A percentile compares a stretch with the other conserved stretches of the same genome.
phyloP scores from a whole-genome alignment of 1,140 invertebrate species.

The Stegodyphus mimosarum region DNA sequence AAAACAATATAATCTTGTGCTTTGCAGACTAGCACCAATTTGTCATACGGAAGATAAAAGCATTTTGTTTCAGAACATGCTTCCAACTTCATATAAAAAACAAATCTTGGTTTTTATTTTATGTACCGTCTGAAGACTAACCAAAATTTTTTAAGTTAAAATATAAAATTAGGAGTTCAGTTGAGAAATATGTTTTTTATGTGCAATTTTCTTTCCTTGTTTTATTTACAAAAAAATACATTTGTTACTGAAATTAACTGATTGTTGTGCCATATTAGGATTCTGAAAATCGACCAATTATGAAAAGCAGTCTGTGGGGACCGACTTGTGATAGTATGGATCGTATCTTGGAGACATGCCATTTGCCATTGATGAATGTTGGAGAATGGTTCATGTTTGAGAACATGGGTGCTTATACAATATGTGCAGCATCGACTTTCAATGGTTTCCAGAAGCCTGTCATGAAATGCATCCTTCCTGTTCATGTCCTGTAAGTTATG shows the following conservation, averaged over 20 bases:
- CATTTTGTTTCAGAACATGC: no score
- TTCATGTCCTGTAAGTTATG: slow-evolving; percentile 61
- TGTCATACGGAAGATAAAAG: no score
- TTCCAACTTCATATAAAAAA: no score
- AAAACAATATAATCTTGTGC: no score
- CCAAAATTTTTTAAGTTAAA: no score
- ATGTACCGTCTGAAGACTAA: no score
- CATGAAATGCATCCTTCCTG: slow-evolving; percentile 67
- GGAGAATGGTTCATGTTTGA: slow-evolving; percentile 71
- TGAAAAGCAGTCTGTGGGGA: slow-evolving; percentile 68
- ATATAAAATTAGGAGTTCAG: no score
- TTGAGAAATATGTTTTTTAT: neutral
- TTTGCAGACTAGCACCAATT: no score
- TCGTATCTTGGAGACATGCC: slow-evolving; percentile 64
- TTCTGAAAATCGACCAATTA: neutral
- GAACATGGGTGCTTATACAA: slow-evolving; percentile 73
- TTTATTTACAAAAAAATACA: neutral
- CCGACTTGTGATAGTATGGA: slow-evolving; percentile 72
- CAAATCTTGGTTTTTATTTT: no score
- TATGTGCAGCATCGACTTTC: slow-evolving; percentile 70
- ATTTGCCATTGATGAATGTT: slow-evolving; percentile 68
- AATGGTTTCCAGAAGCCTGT: slow-evolving; percentile 71
- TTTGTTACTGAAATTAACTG: no score
- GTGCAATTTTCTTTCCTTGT: neutral
- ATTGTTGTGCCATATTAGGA: slow-evolving; percentile 21